A percentile compares a stretch with the other conserved stretches of the same genome.
Conservation (phyloP, 2,888 invertebrate genomes). For the Pteria penguin region DNA sequence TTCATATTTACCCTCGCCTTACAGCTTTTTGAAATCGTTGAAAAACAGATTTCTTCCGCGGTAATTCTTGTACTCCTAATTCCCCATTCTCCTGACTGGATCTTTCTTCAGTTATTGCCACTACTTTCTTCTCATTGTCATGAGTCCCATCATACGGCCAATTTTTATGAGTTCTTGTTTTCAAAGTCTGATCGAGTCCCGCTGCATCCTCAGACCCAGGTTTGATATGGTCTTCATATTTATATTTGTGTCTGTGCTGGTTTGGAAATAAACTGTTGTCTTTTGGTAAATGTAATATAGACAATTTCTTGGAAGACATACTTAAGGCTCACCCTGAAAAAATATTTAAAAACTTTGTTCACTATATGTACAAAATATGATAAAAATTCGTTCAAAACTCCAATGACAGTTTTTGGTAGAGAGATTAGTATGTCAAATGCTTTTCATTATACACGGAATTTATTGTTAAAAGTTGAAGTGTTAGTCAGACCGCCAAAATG, state of each 20-base stretch:
- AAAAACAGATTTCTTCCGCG: background rate
- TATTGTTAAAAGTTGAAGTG: too few relatives aligned
- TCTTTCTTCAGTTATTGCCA: background rate
- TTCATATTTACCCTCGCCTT: background rate
- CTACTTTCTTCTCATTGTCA: background rate
- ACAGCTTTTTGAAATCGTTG: background rate
- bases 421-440: too few relatives aligned
- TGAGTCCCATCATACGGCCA: background rate
- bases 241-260: background rate
- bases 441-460: too few relatives aligned
- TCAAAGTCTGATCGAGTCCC: background rate
- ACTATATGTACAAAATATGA: too few relatives aligned
- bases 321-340: too few relatives aligned
- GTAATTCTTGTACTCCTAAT: background rate
- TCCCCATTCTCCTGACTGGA: background rate
- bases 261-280: background rate
- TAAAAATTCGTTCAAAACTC: too few relatives aligned
- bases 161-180: background rate
- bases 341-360: too few relatives aligned
- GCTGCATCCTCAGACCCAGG: background rate
- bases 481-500: too few relatives aligned
- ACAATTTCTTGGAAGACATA: background rate
- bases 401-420: too few relatives aligned
- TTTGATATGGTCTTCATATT: background rate
- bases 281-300: background rate